These are phyloP conservation scores for Sebastes glaucus DNA, from an alignment of 2,797 vertebrate species.

Conservation along the genomic window DNA sequence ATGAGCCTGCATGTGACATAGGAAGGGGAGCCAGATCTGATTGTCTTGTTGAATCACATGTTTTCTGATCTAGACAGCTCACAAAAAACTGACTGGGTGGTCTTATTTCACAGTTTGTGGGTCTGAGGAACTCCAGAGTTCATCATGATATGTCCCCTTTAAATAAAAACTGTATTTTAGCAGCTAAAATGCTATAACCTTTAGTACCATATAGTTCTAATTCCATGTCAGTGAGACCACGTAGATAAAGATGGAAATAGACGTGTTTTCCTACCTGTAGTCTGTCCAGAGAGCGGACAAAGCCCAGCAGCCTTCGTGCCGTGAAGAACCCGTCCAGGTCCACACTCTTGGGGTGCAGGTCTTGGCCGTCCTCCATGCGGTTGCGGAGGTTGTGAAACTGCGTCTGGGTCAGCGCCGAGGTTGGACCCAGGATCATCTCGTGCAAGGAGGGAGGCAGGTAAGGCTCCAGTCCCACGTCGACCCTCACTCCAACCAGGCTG, in stretches of 20 bases:
- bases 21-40: no score
- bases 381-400: conserved; percentile 89
- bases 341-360: conserved; percentile 87
- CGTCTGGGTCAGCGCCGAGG: conserved; percentile 87
- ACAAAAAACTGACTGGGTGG: no score
- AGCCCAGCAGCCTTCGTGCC: conserved; percentile 85
- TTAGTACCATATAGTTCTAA: neutral
- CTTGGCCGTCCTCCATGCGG: conserved; percentile 82
- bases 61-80: no score
- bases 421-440: conserved; percentile 88
- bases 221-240: neutral
- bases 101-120: no score
- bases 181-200: neutral
- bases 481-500: conserved; percentile 88
- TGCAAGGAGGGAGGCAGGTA: conserved; percentile 84
- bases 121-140: no score
- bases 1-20: no score
- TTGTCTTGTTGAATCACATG: no score
- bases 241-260: neutral
- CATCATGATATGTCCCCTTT: no score
- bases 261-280: conserved; percentile 64
- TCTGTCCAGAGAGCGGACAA: conserved; percentile 87
- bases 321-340: conserved; percentile 89
- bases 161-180: no score
- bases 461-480: conserved; percentile 91